phyloP scores from a whole-genome alignment of 2,888 invertebrate species.

The Drosophila histrio region DNA sequence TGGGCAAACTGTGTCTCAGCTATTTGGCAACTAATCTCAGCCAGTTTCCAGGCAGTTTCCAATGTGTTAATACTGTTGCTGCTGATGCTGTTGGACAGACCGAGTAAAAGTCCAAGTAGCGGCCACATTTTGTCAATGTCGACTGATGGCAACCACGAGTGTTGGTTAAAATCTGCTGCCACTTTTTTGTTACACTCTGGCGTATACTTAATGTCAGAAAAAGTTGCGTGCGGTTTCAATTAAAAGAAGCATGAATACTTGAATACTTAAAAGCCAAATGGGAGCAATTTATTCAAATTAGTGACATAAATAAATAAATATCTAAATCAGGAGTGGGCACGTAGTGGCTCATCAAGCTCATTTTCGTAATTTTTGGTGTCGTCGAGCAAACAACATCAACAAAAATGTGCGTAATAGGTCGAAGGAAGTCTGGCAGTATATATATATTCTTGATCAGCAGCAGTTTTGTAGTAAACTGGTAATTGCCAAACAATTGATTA shows the following conservation, averaged over 20 bases:
- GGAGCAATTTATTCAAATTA: constrained; percentile 4
- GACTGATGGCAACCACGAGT: neutral
- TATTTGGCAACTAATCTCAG: constrained; percentile 46
- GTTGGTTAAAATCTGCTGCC: neutral
- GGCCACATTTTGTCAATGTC: constrained; percentile 26
- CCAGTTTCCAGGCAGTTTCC: constrained; percentile 8
- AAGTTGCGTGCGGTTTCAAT: constrained; percentile 14
- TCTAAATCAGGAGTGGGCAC: too few relatives aligned
- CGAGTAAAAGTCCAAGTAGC: constrained; percentile 34
- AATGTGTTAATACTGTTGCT: neutral
- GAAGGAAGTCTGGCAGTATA: too few relatives aligned
- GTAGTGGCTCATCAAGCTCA: too few relatives aligned
- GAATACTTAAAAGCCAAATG: neutral
- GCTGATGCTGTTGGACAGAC: neutral
- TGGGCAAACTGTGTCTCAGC: constrained; percentile 44
- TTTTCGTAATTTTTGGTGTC: too few relatives aligned
- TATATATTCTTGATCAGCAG: too few relatives aligned
- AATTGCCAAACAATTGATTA: too few relatives aligned
- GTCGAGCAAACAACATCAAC: too few relatives aligned
- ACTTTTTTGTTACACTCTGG: neutral
- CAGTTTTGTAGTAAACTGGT: too few relatives aligned
- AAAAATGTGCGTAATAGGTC: too few relatives aligned
- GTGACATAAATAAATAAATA: neutral
- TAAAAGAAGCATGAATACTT: constrained; percentile 5
- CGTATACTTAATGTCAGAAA: constrained; percentile 8